Conservation (phyloP, 2,797 vertebrate genomes). For the Notamacropus eugenii region DNA sequence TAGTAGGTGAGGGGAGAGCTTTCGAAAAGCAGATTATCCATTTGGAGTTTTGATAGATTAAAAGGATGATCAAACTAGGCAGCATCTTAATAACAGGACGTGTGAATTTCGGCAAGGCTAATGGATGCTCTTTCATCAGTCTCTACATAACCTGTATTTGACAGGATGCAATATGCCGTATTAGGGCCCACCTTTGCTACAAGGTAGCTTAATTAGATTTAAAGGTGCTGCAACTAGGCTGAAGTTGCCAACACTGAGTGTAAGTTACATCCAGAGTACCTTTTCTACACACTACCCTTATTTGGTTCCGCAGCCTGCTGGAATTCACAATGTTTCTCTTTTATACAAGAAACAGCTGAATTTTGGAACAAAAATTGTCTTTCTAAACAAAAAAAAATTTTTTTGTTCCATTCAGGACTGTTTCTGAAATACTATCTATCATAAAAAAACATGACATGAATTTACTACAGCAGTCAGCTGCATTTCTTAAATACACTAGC, state of each 20-base stretch:
- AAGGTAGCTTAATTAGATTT: conserved; percentile 75
- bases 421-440: conserved; percentile 74
- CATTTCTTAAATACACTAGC: conserved; percentile 67
- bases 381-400: conserved; percentile 49
- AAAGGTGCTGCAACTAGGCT: conserved; percentile 69
- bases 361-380: conserved; percentile 63
- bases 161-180: conserved; percentile 72
- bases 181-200: conserved; percentile 72
- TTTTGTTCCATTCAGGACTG: conserved; percentile 49
- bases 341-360: conserved; percentile 53
- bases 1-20: conserved; percentile 66
- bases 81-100: conserved; percentile 57
- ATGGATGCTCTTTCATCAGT: conserved; percentile 72
- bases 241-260: conserved; percentile 63
- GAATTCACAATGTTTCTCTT: conserved; percentile 56
- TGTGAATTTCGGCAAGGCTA: conserved; percentile 60
- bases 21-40: conserved; percentile 75
- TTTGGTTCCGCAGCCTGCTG: conserved; percentile 20
- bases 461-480: conserved; percentile 73
- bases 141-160: conserved; percentile 58
- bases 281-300: not conserved
- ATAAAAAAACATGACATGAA: conserved; percentile 67
- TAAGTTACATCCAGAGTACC: conserved; percentile 59
- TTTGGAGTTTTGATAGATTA: conserved; percentile 75
- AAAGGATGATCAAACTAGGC: conserved; percentile 64